These are phyloP conservation scores for Premnoplex brunnescens DNA, from an alignment of 2,797 vertebrate species.

Conservation along the genomic window DNA sequence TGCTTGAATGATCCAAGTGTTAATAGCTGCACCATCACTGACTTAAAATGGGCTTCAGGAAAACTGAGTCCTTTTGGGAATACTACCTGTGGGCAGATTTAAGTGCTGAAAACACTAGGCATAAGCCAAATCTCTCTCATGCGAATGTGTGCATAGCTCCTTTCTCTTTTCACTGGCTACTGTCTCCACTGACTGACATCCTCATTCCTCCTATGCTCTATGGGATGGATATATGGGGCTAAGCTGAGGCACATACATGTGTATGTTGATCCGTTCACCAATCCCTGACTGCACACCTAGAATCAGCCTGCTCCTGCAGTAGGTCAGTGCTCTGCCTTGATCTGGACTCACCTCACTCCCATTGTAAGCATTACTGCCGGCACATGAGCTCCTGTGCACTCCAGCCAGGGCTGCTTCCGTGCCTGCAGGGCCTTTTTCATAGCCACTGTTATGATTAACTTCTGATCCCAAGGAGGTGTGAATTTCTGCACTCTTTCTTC, in stretches of 20 bases:
- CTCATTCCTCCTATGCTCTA: too few species aligned
- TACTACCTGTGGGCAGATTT: background rate
- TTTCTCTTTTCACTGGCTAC: too few species aligned
- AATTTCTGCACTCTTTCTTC: background rate
- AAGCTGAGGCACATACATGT: too few species aligned
- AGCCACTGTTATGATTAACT: background rate
- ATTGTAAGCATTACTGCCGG: background rate
- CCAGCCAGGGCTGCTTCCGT: background rate
- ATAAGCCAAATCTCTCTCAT: too few species aligned
- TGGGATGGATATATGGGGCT: too few species aligned
- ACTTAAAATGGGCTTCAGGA: background rate
- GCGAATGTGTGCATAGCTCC: too few species aligned
- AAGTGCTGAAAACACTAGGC: background rate
- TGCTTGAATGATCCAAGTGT: fast-evolving
- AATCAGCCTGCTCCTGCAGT: too few species aligned
- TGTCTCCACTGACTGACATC: too few species aligned
- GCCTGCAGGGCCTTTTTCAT: background rate
- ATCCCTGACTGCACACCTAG: too few species aligned
- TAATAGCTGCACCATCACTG: background rate
- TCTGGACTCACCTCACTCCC: background rate
- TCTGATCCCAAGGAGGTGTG: background rate
- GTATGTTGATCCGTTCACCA: too few species aligned
- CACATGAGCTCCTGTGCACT: background rate
- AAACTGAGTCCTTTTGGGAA: background rate
- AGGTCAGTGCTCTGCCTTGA: too few species aligned